These are phyloP conservation scores for Alfaro cultratus DNA, from an alignment of 2,797 vertebrate genomes.

Conservation along the genomic window DNA sequence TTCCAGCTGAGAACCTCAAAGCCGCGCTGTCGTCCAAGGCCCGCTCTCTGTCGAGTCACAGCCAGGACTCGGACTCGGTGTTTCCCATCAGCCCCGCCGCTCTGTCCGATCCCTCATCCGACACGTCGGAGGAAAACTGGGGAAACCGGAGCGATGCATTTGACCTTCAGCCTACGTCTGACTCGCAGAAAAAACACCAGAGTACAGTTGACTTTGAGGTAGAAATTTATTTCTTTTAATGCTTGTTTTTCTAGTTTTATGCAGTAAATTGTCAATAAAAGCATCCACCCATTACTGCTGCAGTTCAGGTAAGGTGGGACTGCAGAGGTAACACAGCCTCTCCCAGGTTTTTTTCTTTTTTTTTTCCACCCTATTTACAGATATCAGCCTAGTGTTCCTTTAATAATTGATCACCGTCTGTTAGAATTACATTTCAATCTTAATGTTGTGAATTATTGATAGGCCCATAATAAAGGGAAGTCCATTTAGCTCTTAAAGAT, in stretches of 20 bases:
- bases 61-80: slow-evolving; percentile 63
- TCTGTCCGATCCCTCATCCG: slow-evolving; percentile 28
- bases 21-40: slow-evolving; percentile 76
- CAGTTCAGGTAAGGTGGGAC: not conserved
- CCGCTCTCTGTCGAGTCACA: slow-evolving; percentile 40
- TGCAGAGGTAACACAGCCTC: slow-evolving; percentile 14
- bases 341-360: slow-evolving; percentile 12
- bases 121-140: slow-evolving; percentile 29
- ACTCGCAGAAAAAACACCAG: slow-evolving; percentile 25
- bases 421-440: slow-evolving; percentile 73
- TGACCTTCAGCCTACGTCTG: slow-evolving; percentile 31
- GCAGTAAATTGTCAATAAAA: not conserved
- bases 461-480: slow-evolving; percentile 67
- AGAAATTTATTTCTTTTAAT: not conserved
- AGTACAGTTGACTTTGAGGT: slow-evolving; percentile 69
- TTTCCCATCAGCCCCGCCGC: slow-evolving; percentile 27
- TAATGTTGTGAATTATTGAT: slow-evolving; percentile 79
- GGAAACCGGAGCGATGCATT: slow-evolving; percentile 27
- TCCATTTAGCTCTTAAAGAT: slow-evolving; percentile 62
- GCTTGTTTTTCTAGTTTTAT: not conserved
- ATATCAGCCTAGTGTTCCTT: slow-evolving; percentile 56
- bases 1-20: slow-evolving; percentile 87
- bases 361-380: slow-evolving; percentile 36
- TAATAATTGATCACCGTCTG: slow-evolving; percentile 75
- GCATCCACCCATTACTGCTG: slow-evolving; percentile 3